Conservation (phyloP, 2,797 vertebrate species). For the Lepilemur septentrionalis region DNA sequence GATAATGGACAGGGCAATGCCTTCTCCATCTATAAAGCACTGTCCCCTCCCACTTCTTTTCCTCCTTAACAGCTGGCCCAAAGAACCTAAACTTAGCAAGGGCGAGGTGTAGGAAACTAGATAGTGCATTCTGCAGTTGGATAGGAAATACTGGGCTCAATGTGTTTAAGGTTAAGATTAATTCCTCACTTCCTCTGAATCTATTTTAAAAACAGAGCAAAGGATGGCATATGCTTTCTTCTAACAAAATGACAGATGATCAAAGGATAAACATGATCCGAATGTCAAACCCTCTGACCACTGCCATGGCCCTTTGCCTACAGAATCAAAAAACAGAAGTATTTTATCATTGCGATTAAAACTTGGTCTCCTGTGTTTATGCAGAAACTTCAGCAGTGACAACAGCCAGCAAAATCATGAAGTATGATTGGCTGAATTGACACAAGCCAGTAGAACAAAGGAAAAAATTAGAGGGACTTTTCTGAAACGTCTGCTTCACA, state of each 20-base stretch:
- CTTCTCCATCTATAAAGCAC: conserved; percentile 64
- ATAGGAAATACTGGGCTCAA: conserved; percentile 88
- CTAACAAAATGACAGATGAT: conserved; percentile 86
- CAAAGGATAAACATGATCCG: conserved; percentile 82
- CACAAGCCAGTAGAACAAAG: background rate
- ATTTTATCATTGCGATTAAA: conserved; percentile 75
- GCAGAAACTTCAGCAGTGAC: conserved; percentile 65
- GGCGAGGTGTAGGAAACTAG: conserved; percentile 87
- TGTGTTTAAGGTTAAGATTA: conserved; percentile 88
- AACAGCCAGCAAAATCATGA: conserved; percentile 51
- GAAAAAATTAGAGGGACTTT: background rate
- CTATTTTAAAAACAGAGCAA: conserved; percentile 87
- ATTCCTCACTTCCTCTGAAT: conserved; percentile 86
- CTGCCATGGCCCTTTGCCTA: conserved; percentile 73
- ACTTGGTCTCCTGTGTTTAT: conserved; percentile 77
- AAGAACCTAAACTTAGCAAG: conserved; percentile 87
- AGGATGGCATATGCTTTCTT: conserved; percentile 84
- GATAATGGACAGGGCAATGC: background rate
- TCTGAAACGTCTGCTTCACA: conserved; percentile 17
- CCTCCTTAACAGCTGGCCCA: conserved; percentile 84
- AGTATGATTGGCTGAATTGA: background rate
- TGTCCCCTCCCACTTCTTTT: conserved; percentile 74
- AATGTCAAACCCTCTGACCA: conserved; percentile 79
- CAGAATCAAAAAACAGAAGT: conserved; percentile 63
- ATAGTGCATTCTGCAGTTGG: conserved; percentile 83